Percentiles rank a stretch among this genome's conserved stretches.
Conservation (phyloP, 2,797 vertebrate species). For the Leuciscus waleckii region DNA sequence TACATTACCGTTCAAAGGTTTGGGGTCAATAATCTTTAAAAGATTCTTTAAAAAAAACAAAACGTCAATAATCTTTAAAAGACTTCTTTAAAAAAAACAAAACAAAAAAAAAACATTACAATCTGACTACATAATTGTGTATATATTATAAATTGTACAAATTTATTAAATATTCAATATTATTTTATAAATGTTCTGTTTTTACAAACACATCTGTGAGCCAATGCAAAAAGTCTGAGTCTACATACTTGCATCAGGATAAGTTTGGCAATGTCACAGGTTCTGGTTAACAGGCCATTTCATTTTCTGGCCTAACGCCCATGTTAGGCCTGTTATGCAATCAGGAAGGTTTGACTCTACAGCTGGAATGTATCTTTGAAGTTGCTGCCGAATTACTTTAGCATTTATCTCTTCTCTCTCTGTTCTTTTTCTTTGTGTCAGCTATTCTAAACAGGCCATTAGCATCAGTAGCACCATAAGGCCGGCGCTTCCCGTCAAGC, state of each 20-base stretch:
- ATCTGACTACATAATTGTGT: not conserved
- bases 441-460: conserved; percentile 39
- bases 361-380: not conserved
- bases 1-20: not conserved
- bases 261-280: not conserved
- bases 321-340: not conserved
- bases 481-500: conserved; percentile 3
- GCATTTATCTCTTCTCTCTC: not conserved
- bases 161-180: not conserved
- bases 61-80: not conserved
- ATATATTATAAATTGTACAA: not conserved
- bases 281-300: not conserved
- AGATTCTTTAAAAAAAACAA: not conserved
- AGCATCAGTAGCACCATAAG: conserved; percentile 13
- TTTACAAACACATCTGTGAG: not conserved
- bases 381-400: not conserved
- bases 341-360: not conserved
- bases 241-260: not conserved
- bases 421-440: conserved; percentile 8
- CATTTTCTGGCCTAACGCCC: not conserved
- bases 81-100: not conserved
- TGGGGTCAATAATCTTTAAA: not conserved
- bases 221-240: not conserved
- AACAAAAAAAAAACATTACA: not conserved
- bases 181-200: not conserved